phyloP scores from a whole-genome alignment of 1,140 invertebrate genomes.

The Drosophila kurseongensis region DNA sequence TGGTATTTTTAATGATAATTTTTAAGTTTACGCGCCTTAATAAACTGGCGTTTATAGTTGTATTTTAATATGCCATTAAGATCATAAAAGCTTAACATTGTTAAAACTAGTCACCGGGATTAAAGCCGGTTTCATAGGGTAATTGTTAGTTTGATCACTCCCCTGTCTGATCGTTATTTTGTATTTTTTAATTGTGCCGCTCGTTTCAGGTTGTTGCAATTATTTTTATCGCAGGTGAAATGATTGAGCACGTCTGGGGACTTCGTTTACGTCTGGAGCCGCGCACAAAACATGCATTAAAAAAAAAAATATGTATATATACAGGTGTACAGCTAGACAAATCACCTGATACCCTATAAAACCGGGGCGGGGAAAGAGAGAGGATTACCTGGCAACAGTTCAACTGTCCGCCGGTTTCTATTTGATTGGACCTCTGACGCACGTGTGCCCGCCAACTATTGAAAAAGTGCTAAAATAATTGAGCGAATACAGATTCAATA shows the following conservation, averaged over 20 bases:
- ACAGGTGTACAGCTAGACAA: constrained; percentile 30
- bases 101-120: not conserved
- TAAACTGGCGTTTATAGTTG: not conserved
- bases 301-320: constrained; percentile 2
- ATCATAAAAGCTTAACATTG: not conserved
- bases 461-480: constrained; percentile 55
- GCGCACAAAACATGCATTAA: constrained; percentile 4
- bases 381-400: constrained; percentile 49
- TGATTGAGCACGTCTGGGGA: constrained; percentile 69
- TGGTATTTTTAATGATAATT: too few species aligned
- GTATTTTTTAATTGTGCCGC: constrained; percentile 36
- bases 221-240: constrained; percentile 68
- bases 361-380: constrained; percentile 27
- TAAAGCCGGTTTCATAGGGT: constrained; percentile 1
- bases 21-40: not conserved
- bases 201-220: constrained; percentile 36
- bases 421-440: constrained; percentile 36
- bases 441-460: constrained; percentile 41
- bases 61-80: not conserved
- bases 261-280: constrained; percentile 48
- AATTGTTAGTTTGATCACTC: constrained; percentile 6
- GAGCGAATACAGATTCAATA: constrained; percentile 53
- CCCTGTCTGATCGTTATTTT: constrained; percentile 2
- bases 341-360: constrained; percentile 55
- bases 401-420: constrained; percentile 16